phyloP scores from a whole-genome alignment of 2,888 invertebrate genomes.

The Synergus umbraculus region DNA sequence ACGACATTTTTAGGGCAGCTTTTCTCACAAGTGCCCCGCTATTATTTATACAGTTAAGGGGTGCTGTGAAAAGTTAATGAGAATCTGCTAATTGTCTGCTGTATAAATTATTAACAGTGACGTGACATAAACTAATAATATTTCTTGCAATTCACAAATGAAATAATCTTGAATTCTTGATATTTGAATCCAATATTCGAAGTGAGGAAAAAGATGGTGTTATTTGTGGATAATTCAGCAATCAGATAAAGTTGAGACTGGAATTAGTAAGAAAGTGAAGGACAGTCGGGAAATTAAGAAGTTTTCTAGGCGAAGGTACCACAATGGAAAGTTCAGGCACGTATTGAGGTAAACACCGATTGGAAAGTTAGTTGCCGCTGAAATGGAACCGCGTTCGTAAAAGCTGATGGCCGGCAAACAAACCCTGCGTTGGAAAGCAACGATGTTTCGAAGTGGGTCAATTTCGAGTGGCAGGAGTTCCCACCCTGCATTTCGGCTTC shows the following conservation, averaged over 20 bases:
- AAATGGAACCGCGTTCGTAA: constrained; percentile 63
- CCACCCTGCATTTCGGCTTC: constrained; percentile 38
- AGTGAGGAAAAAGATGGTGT: not conserved
- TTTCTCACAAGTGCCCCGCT: not conserved
- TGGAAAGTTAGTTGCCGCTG: constrained; percentile 66
- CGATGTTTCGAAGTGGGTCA: constrained; percentile 63
- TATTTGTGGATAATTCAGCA: not conserved
- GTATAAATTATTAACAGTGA: not conserved
- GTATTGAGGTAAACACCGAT: constrained; percentile 69
- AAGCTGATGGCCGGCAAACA: constrained; percentile 66
- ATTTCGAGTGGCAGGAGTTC: constrained; percentile 53
- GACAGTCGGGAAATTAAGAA: constrained; percentile 40
- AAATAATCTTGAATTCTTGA: not conserved
- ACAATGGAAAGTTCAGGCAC: constrained; percentile 53
- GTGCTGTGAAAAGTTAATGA: not conserved
- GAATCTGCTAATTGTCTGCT: not conserved
- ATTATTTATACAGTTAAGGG: constrained; percentile 19
- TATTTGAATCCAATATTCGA: not conserved
- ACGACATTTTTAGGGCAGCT: constrained; percentile 15
- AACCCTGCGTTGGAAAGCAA: constrained; percentile 55
- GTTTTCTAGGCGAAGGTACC: constrained; percentile 44
- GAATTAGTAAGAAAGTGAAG: constrained; percentile 23
- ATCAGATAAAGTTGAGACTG: constrained; percentile 7
- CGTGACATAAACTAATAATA: not conserved
- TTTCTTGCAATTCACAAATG: not conserved